Conservation (phyloP, 2,113 vertebrate species). For the Misgurnus anguillicaudatus region DNA sequence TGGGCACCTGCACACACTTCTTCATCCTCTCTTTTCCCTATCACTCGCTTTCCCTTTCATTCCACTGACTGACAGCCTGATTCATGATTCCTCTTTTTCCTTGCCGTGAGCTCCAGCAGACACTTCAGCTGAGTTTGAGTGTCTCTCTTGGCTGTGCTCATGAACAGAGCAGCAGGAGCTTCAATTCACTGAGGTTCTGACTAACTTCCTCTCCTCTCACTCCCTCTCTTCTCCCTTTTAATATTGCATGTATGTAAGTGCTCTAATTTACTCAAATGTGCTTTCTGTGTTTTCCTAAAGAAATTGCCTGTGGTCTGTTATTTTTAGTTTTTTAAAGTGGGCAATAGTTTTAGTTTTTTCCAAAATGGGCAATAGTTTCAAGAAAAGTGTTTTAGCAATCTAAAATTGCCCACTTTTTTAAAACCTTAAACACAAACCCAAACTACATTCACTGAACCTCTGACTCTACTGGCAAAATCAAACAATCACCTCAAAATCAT, state of each 20-base stretch:
- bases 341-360: no score
- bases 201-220: slow-evolving; percentile 1
- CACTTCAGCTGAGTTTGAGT: slow-evolving; percentile 42
- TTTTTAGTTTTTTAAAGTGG: no score
- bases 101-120: slow-evolving; percentile 37
- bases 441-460: no score
- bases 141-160: slow-evolving; percentile 15
- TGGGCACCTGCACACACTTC: slow-evolving; percentile 44
- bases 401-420: no score
- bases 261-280: background rate
- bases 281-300: no score
- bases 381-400: no score
- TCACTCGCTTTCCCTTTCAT: slow-evolving; percentile 23
- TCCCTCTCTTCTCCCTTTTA: background rate
- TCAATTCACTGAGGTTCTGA: slow-evolving; percentile 19
- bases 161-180: slow-evolving; percentile 31
- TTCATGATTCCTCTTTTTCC: slow-evolving; percentile 41
- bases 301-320: no score
- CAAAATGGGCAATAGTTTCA: no score
- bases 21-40: slow-evolving; percentile 35
- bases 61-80: slow-evolving; percentile 49
- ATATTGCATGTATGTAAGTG: background rate
- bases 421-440: no score
- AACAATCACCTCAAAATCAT: no score
- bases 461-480: no score